Percentiles rank a stretch among this genome's conserved stretches.
phyloP scores from a whole-genome alignment of 2,113 vertebrate genomes.

The Zosterops pallidus region DNA sequence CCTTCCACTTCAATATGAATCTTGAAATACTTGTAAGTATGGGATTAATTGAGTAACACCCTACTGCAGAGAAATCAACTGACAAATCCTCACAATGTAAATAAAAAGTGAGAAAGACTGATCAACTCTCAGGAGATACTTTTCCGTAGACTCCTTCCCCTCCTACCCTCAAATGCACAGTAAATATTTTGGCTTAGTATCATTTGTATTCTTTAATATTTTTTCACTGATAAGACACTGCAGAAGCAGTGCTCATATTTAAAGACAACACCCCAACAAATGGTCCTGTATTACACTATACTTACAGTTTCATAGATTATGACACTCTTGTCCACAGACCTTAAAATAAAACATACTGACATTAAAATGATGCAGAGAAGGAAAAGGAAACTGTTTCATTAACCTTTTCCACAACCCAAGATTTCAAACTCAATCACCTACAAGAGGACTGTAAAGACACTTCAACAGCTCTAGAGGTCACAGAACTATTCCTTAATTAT shows the following conservation, averaged over 20 bases:
- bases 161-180: background rate
- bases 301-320: constrained; percentile 83
- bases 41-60: background rate
- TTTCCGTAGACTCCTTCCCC: background rate
- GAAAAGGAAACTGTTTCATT: background rate
- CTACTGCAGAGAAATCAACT: background rate
- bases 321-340: constrained; percentile 89
- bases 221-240: background rate
- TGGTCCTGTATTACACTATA: constrained; percentile 24
- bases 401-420: background rate
- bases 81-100: background rate
- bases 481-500: background rate
- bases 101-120: background rate
- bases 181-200: background rate
- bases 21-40: rapidly evolving
- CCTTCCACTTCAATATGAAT: background rate
- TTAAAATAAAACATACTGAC: constrained; percentile 53
- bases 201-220: background rate
- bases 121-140: background rate
- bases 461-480: background rate
- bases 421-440: background rate
- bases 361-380: background rate
- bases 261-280: background rate
- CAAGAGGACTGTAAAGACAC: background rate
- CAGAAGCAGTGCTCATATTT: background rate